Evolutionary conservation across 2,888 invertebrate genomes (phyloP), one percentile per base, ranked within the genome.

Genomic region (Oligia fasciuncula): DNA sequence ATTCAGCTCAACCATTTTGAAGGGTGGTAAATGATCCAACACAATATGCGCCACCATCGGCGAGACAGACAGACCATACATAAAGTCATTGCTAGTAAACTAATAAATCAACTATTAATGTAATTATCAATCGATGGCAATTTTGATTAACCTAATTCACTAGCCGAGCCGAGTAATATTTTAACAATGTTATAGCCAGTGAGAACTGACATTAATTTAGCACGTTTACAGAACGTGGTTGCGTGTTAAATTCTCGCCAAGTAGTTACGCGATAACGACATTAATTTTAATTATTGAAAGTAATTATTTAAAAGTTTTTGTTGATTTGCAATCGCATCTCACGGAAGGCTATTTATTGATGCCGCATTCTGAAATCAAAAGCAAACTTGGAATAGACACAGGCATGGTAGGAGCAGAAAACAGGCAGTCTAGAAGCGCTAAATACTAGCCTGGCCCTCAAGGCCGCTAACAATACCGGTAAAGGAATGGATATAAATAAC

Each of bases 391-490:
- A 63, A 63, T 49, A 29, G 14, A 69, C 29, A 35, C 29, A 23
- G 51, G 8, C 19, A 19, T 49, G 23, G 4, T 1, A 71, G 17
- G n/a, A 57, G 17, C 35, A 71, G 54, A 46, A 72, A 69, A 46
- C 77, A 60, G 5, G 43, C 76, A 5, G 51, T 63, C 72, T 72
- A 62, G 14, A 35, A 71, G 60, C 35, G 54, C 54, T 62, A 43
- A 43, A 76, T 29, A 71, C 60, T 29, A 76, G 73, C 29, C 65
- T 23, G n/a, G 65, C 13, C 5, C 40, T 76, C 81, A 82, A 82
- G 83, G 83, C 51, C 83, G 71, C 35, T 73, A 6, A 43, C 81
- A 65, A 68, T 83, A 83, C 83, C 79, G 63, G 74, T 72, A 72
- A 79, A 46, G 73, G 23, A 54, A 46, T 35, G 40, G 67, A 49